Base-by-base conservation (phyloP, 92 coral and sea anemone species). In the Epizoanthus ramosus region DNA sequence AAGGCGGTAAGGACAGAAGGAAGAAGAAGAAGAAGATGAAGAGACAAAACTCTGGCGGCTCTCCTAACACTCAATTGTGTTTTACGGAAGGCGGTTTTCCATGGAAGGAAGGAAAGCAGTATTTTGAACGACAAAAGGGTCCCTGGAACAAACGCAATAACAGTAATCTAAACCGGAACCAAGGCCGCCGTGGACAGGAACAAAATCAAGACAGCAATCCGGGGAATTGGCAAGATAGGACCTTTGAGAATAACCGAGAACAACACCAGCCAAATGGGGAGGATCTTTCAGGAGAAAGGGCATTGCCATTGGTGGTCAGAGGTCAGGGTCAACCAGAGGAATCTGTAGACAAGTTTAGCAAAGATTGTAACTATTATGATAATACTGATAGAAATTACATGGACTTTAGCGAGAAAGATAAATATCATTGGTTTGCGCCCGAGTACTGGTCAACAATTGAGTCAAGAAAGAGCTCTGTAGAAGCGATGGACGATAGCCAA, bases 281-380 rank as follows among this genome's bases (percentile, higher is more conserved):
- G 57, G 66, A 56, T 28, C 53, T 52, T n/a, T 7, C 54, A 60
- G 25, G n/a, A 25, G 23, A 39, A 0, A 77, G 63, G 17, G 15
- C 71, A 6, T 24, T 19, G 22, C 15, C 71, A 15, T 22, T 39
- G 22, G 43, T 5, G 24, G 60, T 61, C 19, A 28, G 19, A 13
- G 35, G 70, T 23, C 56, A 39, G 45, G 47, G n/a, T 21, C 68
- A 60, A 33, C 82, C 19, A 4, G 37, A 4, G n/a, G 41, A 9
- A 57, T n/a, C 35, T 19, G 63, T 16, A 33, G 71, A 61, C 15
- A 2, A 5, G 8, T 77, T 61, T 16, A 63, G 71, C 16, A 21
- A 77, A 12, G 63, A 41, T 52, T 77, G 12, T 63, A 69, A 77
- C 15, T 77, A 41, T 52, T 77, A 19, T 63, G 82, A 77, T 63